Conservation (phyloP, 2,888 invertebrate species). For the Synanthedon vespiformis region DNA sequence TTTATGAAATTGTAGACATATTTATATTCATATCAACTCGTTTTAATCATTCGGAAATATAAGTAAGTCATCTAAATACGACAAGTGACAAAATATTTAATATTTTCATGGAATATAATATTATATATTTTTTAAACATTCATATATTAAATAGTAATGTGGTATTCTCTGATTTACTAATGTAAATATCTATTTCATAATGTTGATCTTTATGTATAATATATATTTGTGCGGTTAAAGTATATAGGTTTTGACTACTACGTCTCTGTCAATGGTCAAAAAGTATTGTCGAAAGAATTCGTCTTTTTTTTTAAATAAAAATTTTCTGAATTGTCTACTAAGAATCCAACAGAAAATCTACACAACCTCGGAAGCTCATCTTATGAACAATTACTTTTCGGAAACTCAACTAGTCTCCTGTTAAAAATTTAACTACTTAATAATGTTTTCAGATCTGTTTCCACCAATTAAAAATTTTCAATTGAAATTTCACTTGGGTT, state of each 20-base stretch:
- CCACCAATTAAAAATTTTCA: constrained; percentile 4
- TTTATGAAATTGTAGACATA: constrained; percentile 52
- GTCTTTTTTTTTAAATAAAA: constrained; percentile 21
- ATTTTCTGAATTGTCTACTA: constrained; percentile 4
- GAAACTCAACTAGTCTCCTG: neutral
- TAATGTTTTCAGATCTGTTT: constrained; percentile 7
- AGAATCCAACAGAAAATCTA: constrained; percentile 34
- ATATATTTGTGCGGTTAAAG: constrained; percentile 51
- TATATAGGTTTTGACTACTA: constrained; percentile 23
- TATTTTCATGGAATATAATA: constrained; percentile 47
- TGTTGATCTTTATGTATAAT: constrained; percentile 6
- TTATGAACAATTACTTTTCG: constrained; percentile 7
- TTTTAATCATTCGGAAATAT: constrained; percentile 44
- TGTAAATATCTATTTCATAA: constrained; percentile 22
- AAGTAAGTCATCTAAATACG: constrained; percentile 30
- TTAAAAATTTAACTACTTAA: neutral
- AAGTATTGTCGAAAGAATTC: constrained; percentile 53
- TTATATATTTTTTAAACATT: constrained; percentile 25
- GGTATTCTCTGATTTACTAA: constrained; percentile 28
- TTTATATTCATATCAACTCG: constrained; percentile 25
- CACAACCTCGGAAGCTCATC: constrained; percentile 63
- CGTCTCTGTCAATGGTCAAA: constrained; percentile 59
- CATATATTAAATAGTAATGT: constrained; percentile 29
- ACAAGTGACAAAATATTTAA: constrained; percentile 30
- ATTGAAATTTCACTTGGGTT: constrained; percentile 4